A percentile compares a stretch with the other conserved stretches of the same genome.
phyloP scores from a whole-genome alignment of 2,888 invertebrate genomes.

The Pogonocherus hispidulus region DNA sequence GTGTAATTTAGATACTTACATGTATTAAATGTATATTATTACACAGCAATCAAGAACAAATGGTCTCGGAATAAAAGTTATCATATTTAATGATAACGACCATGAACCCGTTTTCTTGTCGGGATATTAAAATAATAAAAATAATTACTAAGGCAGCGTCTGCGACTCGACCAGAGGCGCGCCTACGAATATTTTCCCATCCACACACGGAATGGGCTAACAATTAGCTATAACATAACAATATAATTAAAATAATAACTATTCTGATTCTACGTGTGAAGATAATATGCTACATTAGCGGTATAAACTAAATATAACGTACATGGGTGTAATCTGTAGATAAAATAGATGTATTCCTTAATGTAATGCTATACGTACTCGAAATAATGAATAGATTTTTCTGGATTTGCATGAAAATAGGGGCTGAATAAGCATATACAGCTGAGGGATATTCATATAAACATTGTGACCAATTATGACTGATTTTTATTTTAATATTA shows the following conservation, averaged over 20 bases:
- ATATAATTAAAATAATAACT: conserved; percentile 33
- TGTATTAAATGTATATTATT: conserved; percentile 66
- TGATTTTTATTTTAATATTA: no score
- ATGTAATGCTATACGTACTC: no score
- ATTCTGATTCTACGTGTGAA: conserved; percentile 13
- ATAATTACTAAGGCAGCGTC: conserved; percentile 65
- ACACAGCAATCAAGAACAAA: conserved; percentile 67
- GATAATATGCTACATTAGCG: neutral
- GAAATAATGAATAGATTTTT: no score
- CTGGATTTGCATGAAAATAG: no score
- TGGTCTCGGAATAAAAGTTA: conserved; percentile 68
- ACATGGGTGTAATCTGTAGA: no score
- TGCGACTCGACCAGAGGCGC: conserved; percentile 56
- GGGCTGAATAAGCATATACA: no score
- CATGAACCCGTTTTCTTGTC: conserved; percentile 69
- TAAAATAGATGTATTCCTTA: no score
- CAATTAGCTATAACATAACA: conserved; percentile 20
- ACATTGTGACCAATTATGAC: no score
- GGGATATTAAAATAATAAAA: conserved; percentile 69
- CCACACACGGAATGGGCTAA: neutral
- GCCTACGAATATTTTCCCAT: conserved; percentile 37
- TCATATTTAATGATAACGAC: conserved; percentile 70
- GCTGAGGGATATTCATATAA: no score
- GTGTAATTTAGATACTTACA: conserved; percentile 63
- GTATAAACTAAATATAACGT: neutral